phyloP scores from a whole-genome alignment of 2,888 invertebrate species.

The Drosophila gaucha region DNA sequence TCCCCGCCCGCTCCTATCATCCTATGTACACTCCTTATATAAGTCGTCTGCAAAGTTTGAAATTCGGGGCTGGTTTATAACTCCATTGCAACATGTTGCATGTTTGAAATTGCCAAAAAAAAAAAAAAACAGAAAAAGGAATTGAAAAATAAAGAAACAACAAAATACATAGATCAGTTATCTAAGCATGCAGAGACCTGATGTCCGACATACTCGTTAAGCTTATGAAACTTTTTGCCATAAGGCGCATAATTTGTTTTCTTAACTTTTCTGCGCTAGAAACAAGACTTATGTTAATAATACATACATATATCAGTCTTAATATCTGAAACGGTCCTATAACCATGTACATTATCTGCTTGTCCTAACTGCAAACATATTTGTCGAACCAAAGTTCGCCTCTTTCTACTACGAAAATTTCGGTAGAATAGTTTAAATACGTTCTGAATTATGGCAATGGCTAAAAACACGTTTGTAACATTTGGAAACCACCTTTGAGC shows the following conservation, averaged over 20 bases:
- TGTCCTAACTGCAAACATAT: no score
- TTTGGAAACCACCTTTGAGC: constrained; percentile 16
- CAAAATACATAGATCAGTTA: constrained; percentile 52
- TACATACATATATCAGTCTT: constrained; percentile 6
- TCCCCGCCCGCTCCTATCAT: neutral
- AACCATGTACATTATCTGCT: no score
- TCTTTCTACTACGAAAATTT: neutral
- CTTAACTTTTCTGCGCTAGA: constrained; percentile 25
- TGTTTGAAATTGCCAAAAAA: constrained; percentile 62
- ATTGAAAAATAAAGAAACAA: constrained; percentile 15
- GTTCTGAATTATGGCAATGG: constrained; percentile 19
- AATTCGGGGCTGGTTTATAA: constrained; percentile 56
- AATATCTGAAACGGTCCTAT: neutral
- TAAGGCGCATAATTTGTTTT: constrained; percentile 24
- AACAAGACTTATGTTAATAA: constrained; percentile 13
- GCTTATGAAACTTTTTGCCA: neutral
- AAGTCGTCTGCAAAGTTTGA: constrained; percentile 67
- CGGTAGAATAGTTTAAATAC: constrained; percentile 18
- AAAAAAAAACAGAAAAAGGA: constrained; percentile 1
- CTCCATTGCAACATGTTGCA: constrained; percentile 75
- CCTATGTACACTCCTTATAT: constrained; percentile 24
- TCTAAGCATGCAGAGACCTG: constrained; percentile 37
- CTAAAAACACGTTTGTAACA: constrained; percentile 14
- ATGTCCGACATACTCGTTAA: constrained; percentile 18
- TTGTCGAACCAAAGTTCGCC: no score